Percentiles rank a stretch among this genome's conserved stretches.
Evolutionary conservation across 2,888 invertebrate species (phyloP).

Genomic region (Drosophila bunnanda): DNA sequence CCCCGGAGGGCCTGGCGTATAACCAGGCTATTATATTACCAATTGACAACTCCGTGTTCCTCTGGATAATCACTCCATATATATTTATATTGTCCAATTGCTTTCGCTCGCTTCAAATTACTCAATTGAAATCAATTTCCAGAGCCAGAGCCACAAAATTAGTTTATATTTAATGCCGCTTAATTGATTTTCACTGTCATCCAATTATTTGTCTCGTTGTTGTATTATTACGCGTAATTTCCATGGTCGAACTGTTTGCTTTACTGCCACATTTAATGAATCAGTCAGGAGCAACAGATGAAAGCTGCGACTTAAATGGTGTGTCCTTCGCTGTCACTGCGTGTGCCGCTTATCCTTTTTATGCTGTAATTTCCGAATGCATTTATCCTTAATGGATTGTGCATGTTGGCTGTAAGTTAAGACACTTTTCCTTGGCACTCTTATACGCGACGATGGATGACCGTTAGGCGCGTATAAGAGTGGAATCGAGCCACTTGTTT

Average conservation of each 20-base stretch:
- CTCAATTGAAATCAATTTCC: conserved; percentile 64
- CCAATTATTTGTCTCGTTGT: conserved; percentile 19
- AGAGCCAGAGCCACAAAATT: not conserved
- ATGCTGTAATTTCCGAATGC: conserved; percentile 27
- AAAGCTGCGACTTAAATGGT: conserved; percentile 14
- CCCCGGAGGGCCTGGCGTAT: conserved; percentile 6
- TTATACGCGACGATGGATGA: conserved; percentile 44
- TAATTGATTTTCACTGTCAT: conserved; percentile 59
- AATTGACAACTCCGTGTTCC: conserved; percentile 36
- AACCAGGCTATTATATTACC: conserved; percentile 35
- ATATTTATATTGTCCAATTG: conserved; percentile 47
- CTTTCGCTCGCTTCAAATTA: conserved; percentile 50
- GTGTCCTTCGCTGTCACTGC: conserved; percentile 28
- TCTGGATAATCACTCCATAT: conserved; percentile 47
- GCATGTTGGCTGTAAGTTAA: conserved; percentile 16
- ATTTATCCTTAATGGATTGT: conserved; percentile 44
- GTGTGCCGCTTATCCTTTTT: conserved; percentile 38
- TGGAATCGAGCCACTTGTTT: conserved; percentile 38
- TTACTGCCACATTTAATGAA: conserved; percentile 38
- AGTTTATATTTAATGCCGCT: conserved; percentile 18
- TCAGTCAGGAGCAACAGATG: conserved; percentile 22
- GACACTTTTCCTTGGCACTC: conserved; percentile 34
- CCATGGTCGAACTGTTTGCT: conserved; percentile 5
- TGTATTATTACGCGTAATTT: conserved; percentile 13
- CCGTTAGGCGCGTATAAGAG: conserved; percentile 57